Percentiles rank a stretch among this genome's conserved stretches.
Evolutionary conservation across 1,140 invertebrate species (phyloP).

Genomic region (Cherax destructor): DNA sequence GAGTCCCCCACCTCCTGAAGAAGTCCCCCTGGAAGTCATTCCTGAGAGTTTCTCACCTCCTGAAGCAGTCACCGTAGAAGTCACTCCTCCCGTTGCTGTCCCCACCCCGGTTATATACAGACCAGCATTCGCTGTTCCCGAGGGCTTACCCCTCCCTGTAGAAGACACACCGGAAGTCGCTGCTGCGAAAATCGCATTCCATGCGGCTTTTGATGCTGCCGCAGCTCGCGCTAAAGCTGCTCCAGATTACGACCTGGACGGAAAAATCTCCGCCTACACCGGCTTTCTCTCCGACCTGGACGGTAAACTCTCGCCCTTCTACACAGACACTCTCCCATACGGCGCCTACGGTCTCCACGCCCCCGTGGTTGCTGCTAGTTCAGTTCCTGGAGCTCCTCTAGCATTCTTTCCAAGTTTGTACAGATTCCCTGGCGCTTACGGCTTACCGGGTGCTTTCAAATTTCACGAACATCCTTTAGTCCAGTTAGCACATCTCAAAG

Average conservation of each 20-base stretch:
- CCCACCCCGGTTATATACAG: too few relatives aligned
- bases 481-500: background rate
- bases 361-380: background rate
- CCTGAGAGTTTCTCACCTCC: background rate
- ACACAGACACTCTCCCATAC: slow-evolving; percentile 4
- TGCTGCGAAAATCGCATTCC: slow-evolving; percentile 33
- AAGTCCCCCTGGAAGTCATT: background rate
- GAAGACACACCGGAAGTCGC: slow-evolving; percentile 41
- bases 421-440: background rate
- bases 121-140: background rate
- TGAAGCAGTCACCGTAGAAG: background rate
- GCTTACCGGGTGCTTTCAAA: background rate
- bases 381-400: background rate
- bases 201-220: slow-evolving; percentile 27
- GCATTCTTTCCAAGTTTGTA: background rate
- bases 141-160: background rate
- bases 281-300: slow-evolving; percentile 19
- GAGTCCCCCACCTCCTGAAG: background rate
- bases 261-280: slow-evolving; percentile 19
- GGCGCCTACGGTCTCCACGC: slow-evolving; percentile 16
- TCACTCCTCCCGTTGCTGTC: slow-evolving; percentile 12
- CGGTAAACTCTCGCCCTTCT: slow-evolving; percentile 20
- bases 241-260: slow-evolving; percentile 24
- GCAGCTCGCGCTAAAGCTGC: slow-evolving; percentile 8
- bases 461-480: background rate